Percentiles rank a stretch among this genome's conserved stretches.
These are phyloP conservation scores for Sebastes variabilis DNA, from an alignment of 2,797 vertebrate species.

Conservation along the genomic window DNA sequence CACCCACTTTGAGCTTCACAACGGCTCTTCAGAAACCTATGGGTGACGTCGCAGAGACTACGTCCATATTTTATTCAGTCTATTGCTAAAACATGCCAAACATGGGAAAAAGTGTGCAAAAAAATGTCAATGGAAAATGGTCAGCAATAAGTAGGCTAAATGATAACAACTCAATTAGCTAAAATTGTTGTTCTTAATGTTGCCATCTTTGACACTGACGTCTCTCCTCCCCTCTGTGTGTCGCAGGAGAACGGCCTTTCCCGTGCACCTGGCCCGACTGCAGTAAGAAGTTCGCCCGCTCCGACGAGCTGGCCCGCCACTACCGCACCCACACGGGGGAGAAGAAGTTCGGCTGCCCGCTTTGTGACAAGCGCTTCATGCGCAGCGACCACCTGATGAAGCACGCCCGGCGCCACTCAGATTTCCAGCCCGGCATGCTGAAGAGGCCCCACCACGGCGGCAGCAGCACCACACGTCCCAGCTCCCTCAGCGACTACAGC, in stretches of 20 bases:
- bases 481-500: conserved; percentile 98
- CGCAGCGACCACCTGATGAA: conserved; percentile 98
- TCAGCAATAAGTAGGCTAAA: not conserved
- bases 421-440: conserved; percentile 96
- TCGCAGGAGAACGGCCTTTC: conserved; percentile 93
- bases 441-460: conserved; percentile 82
- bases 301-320: conserved; percentile 96
- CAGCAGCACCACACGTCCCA: conserved; percentile 79
- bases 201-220: not conserved
- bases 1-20: too few species aligned
- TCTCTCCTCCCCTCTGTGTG: conserved; percentile 9
- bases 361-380: conserved; percentile 99
- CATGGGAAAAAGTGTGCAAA: not conserved
- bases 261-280: conserved; percentile 96
- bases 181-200: not conserved
- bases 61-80: too few species aligned
- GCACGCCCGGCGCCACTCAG: conserved; percentile 94
- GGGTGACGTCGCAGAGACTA: too few species aligned
- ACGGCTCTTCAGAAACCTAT: too few species aligned
- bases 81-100: not conserved
- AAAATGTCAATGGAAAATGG: not conserved
- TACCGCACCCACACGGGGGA: conserved; percentile 98
- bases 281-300: conserved; percentile 98
- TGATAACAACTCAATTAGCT: not conserved
- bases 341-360: conserved; percentile 96